A percentile compares a stretch with the other conserved stretches of the same genome.
Evolutionary conservation across 2,113 vertebrate species (phyloP).

Genomic region (Tapirus terrestris): DNA sequence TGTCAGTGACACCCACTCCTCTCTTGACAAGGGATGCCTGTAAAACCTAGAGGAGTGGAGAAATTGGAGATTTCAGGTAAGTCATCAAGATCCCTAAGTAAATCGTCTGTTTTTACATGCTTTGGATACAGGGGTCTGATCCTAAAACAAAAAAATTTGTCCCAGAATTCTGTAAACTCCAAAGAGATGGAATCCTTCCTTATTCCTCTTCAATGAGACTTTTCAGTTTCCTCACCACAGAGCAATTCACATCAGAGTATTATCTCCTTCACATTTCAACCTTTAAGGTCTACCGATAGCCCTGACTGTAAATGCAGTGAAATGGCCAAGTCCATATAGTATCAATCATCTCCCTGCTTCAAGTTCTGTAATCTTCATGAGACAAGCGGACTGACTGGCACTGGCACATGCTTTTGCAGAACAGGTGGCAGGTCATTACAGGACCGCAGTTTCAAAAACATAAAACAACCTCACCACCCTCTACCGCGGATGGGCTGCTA

Average conservation of each 20-base stretch:
- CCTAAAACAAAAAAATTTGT: background rate
- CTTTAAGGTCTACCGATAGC: background rate
- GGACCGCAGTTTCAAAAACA: constrained; percentile 1
- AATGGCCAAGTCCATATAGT: background rate
- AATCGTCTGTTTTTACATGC: background rate
- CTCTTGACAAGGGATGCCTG: background rate
- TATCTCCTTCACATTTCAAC: background rate
- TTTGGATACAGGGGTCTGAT: background rate
- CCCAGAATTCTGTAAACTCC: background rate
- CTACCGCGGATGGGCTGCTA: background rate
- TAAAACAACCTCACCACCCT: background rate
- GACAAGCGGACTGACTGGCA: background rate
- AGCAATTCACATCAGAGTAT: background rate
- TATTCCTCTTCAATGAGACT: background rate
- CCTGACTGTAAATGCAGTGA: background rate
- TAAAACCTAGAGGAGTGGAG: background rate
- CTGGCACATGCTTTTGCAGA: background rate
- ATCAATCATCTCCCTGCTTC: background rate
- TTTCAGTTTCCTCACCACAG: background rate
- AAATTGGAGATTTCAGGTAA: background rate
- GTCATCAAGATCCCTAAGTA: background rate
- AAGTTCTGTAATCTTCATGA: background rate
- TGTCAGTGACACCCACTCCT: background rate
- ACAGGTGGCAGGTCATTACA: background rate
- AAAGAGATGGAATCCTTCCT: background rate